phyloP scores from a whole-genome alignment of 2,888 invertebrate genomes.

The Bombylius major region DNA sequence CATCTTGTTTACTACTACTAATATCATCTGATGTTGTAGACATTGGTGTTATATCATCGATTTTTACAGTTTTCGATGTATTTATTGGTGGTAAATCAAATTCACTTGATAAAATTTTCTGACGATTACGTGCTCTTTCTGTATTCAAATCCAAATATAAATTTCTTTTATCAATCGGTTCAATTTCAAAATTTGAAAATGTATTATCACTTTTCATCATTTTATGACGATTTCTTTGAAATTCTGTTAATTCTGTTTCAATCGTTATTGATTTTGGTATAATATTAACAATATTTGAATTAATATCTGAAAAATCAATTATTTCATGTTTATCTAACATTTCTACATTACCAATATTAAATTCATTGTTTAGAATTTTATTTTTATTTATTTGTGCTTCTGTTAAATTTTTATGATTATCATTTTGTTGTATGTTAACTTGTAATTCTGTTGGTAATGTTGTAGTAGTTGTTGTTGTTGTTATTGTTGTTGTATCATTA shows the following conservation, averaged over 20 bases:
- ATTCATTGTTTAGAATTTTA: constrained; percentile 49
- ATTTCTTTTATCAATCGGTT: constrained; percentile 16
- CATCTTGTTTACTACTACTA: not conserved
- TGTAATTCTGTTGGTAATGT: not conserved
- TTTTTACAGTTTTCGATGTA: constrained; percentile 9
- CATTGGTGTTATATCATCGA: constrained; percentile 20
- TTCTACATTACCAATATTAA: constrained; percentile 15
- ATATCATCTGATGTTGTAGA: constrained; percentile 22
- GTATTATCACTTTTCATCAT: constrained; percentile 27
- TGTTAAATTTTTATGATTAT: constrained; percentile 29
- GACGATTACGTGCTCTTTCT: constrained; percentile 22
- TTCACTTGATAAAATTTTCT: constrained; percentile 24
- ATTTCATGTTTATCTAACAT: constrained; percentile 3
- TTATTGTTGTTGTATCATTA: constrained; percentile 1
- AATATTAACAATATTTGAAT: constrained; percentile 18
- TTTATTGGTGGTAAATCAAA: constrained; percentile 20
- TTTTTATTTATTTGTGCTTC: constrained; percentile 49
- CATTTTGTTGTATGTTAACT: not conserved
- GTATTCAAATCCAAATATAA: constrained; percentile 23
- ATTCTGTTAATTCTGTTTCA: constrained; percentile 22
- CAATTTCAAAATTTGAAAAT: constrained; percentile 21
- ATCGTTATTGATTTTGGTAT: not conserved
- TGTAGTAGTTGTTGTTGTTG: not conserved
- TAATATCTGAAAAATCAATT: constrained; percentile 20
- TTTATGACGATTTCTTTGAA: constrained; percentile 32